Base-by-base conservation (phyloP, 2,888 invertebrate genomes). In the Allacma fusca region DNA sequence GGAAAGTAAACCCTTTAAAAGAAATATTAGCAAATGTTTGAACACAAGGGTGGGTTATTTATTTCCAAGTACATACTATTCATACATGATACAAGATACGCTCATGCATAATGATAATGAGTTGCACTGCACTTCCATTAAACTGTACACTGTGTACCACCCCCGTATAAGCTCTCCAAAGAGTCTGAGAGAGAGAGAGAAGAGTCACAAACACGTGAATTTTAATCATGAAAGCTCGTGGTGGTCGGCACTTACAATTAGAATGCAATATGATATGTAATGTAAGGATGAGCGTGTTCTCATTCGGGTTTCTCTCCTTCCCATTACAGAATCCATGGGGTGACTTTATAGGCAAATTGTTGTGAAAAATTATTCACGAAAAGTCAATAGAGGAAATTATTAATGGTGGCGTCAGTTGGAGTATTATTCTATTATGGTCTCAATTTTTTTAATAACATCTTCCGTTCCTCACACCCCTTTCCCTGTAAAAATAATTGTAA, bases 131-230 rank as follows among this genome's bases (percentile, higher is more conserved):
- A 50, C 19, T 50, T 50, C 50, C n/a, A 50, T 50, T 50, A 50
- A 50, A n/a, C n/a, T n/a, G n/a, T n/a, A n/a, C n/a, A n/a, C n/a
- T n/a, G n/a, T n/a, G n/a, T n/a, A n/a, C 34, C 9, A 4, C 34
- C 34, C 9, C 9, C 9, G 34, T 9, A 9, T 34, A 34, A 50
- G 50, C 4, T n/a, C 50, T 19, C 5, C 19, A 50, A 12, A 50
- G 1, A 50, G 4, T 12, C 50, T 9, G 4, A 50, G 4, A 24
- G 21, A 24, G 9, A 26, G 24, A 62, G 12, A 24, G 24, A 16
- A 57, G 62, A 62, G 24, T 62, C 62, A 26, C 26, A 62, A 62
- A 62, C 24, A 62, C 62, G 62, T 62, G 62, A 62, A 62, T 62
- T 62, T 23, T 62, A 62, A 62, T 62, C 62, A 62, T 62, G 62